Evolutionary conservation across 2,113 vertebrate species (phyloP).

Genomic region (Triplophysa tibetana): DNA sequence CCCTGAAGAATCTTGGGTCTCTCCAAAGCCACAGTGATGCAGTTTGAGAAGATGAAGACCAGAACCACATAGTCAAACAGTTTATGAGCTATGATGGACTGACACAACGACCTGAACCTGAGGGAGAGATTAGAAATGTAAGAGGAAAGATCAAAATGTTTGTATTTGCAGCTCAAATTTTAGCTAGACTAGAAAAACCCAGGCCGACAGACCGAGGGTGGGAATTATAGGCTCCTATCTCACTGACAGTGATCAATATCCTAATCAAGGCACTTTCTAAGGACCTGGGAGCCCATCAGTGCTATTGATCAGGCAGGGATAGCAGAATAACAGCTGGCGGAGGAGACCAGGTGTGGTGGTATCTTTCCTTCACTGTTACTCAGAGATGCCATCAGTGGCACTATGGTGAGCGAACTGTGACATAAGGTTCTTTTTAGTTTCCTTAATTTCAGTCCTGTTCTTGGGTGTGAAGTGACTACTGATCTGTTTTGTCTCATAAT

Average conservation of each 20-base stretch:
- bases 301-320: conserved; percentile 50
- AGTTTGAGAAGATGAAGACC: conserved; percentile 98
- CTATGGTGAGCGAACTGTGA: conserved; percentile 18
- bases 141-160: background rate
- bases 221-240: conserved; percentile 45
- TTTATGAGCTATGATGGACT: conserved; percentile 94
- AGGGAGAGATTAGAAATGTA: background rate
- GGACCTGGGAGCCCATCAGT: conserved; percentile 43
- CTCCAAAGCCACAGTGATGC: conserved; percentile 97
- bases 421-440: conserved; percentile 10
- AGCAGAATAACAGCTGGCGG: conserved; percentile 25
- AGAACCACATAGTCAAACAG: conserved; percentile 95
- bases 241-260: conserved; percentile 55
- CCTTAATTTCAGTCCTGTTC: conserved; percentile 8
- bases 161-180: background rate
- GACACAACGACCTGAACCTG: conserved; percentile 94
- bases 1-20: conserved; percentile 94
- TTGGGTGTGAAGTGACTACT: background rate
- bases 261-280: conserved; percentile 53
- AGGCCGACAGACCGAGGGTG: conserved; percentile 39
- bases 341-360: background rate
- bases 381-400: conserved; percentile 1
- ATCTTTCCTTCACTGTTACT: conserved; percentile 18
- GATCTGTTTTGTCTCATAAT: background rate
- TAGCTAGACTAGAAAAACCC: background rate